phyloP scores from a whole-genome alignment of 2,113 vertebrate genomes.

The Gobius niger region DNA sequence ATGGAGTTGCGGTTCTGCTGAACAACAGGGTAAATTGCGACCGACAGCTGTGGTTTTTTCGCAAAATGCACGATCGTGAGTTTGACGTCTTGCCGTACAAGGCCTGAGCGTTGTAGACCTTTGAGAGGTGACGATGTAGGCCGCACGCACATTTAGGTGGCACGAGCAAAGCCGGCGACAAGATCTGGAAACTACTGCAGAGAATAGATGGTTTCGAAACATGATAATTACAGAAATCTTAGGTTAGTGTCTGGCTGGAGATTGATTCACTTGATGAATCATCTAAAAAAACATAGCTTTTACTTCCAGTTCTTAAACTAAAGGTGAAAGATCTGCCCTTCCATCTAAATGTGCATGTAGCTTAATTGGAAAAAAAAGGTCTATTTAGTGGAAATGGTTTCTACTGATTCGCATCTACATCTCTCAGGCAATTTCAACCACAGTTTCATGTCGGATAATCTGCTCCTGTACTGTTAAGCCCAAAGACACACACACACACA shows the following conservation, averaged over 20 bases:
- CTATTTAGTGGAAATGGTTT: not conserved
- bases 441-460: constrained; percentile 44
- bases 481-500: constrained; percentile 47
- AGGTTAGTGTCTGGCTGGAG: not conserved
- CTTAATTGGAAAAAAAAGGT: not conserved
- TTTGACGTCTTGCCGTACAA: not conserved
- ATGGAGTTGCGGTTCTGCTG: constrained; percentile 60
- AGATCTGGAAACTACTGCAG: not conserved
- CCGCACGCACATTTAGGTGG: not conserved
- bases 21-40: constrained; percentile 59
- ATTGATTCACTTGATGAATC: no score
- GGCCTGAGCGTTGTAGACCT: no score
- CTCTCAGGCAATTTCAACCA: constrained; percentile 56
- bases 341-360: not conserved
- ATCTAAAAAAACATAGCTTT: not conserved
- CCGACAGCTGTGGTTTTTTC: constrained; percentile 20
- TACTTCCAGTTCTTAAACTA: no score
- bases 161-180: not conserved
- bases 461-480: constrained; percentile 53
- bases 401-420: constrained; percentile 38
- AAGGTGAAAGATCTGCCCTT: not conserved
- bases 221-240: not conserved
- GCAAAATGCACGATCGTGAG: constrained; percentile 11
- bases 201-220: not conserved
- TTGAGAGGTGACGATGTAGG: not conserved